Base-by-base conservation (phyloP, 64 coral and sea anemone genomes). In the Platygyra sinensis region DNA sequence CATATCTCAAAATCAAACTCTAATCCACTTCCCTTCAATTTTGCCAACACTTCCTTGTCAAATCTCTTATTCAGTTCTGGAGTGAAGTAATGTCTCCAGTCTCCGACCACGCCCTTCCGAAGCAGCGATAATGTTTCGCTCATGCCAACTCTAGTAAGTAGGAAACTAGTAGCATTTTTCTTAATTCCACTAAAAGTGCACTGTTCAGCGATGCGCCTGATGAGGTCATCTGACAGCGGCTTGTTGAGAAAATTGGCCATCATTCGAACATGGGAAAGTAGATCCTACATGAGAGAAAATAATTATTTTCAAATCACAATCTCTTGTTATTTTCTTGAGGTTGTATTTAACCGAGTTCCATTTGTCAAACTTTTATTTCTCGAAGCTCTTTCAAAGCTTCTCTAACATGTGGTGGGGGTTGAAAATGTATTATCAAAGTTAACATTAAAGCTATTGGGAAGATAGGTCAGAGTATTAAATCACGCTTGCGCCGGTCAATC, bases 171-270 rank as follows among this genome's bases (percentile, higher is more conserved):
- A 1, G 24, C 50, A 16, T 79, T 79, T 54, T 79, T 55, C 49
- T 5, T 79, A 51, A 79, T 79, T 79, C 76, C 76, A 15, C 55
- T 57, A n/a, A 79, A 55, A 28, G 76, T 55, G 24, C 76, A 79
- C 51, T 79, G 76, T n/a, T 79, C 76, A 12, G 76, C 57, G 9
- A 81, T 81, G 78, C 11, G 78, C 20, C 33, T 62, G 12, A 62
- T 6, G 15, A 81, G 78, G 9, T 81, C 78, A 62, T 81, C 55
- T 62, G 54, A 62, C 25, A 81, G 54, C 14, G 78, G 55, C 57
- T 81, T 81, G 29, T 81, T 81, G 10, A 81, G 78, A 54, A 81
- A 81, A 5, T 81, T n/a, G 5, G 78, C 28, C 16, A 81, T 62
- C 57, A 33, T 81, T 32, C 78, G 78, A 36, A 81, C 78, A 32